Conservation (phyloP, 2,797 vertebrate genomes). For the Cetoscarus ocellatus region DNA sequence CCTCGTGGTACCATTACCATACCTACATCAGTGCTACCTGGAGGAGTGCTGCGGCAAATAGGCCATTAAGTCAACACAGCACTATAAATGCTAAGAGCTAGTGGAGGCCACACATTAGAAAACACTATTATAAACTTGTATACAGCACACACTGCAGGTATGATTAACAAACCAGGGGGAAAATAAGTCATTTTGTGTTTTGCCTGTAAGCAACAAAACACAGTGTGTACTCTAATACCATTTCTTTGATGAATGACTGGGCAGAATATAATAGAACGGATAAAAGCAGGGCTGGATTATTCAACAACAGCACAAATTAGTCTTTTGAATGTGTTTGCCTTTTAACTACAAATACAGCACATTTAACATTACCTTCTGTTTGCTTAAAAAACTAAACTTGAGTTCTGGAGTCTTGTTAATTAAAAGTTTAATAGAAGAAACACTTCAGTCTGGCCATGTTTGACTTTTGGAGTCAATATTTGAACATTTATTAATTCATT, state of each 20-base stretch:
- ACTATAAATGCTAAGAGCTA: constrained; percentile 39
- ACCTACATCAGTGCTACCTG: constrained; percentile 37
- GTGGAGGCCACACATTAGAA: constrained; percentile 34
- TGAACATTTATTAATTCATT: neutral
- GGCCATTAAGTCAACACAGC: constrained; percentile 47
- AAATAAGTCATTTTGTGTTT: constrained; percentile 58
- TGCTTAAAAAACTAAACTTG: neutral
- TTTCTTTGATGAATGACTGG: constrained; percentile 52
- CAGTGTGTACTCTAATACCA: constrained; percentile 31
- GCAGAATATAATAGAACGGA: constrained; percentile 16
- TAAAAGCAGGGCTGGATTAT: neutral
- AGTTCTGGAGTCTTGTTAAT: neutral
- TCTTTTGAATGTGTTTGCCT: constrained; percentile 5
- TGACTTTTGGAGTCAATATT: neutral
- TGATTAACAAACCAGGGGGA: constrained; percentile 47
- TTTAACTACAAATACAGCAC: neutral
- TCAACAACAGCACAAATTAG: constrained; percentile 10
- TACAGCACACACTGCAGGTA: constrained; percentile 21
- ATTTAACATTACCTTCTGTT: constrained; percentile 1
- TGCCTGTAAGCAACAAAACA: constrained; percentile 36
- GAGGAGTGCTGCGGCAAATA: constrained; percentile 34
- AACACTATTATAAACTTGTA: constrained; percentile 18
- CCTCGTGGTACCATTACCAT: constrained; percentile 37
- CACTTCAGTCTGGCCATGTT: neutral
- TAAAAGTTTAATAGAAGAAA: neutral